These are phyloP conservation scores for Pachydiplax longipennis DNA, from an alignment of 2,888 invertebrate species.

Conservation along the genomic window DNA sequence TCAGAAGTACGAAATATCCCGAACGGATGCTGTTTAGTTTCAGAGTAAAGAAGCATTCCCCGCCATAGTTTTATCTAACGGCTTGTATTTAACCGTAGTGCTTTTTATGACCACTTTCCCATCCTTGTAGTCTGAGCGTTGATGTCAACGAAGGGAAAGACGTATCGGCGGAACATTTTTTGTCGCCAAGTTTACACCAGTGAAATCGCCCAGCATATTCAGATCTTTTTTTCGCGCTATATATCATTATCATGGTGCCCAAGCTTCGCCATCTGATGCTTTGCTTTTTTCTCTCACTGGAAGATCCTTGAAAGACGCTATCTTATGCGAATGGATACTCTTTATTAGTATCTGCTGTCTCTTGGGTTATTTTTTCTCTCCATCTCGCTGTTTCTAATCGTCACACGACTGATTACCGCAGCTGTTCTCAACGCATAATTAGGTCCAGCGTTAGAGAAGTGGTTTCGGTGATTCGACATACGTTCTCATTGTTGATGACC, in stretches of 20 bases:
- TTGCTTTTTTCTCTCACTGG: background rate
- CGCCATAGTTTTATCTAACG: background rate
- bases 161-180: background rate
- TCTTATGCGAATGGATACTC: background rate
- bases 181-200: background rate
- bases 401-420: background rate
- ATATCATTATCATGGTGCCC: background rate
- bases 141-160: too few species aligned
- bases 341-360: background rate
- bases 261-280: background rate
- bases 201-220: background rate
- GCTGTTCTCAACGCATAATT: background rate
- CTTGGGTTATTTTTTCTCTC: background rate
- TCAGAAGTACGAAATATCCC: background rate
- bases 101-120: background rate
- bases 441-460: background rate
- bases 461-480: too few species aligned
- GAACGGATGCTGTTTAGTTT: background rate
- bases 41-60: background rate
- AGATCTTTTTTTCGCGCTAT: background rate
- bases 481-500: too few species aligned
- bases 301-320: slow-evolving; percentile 8
- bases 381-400: background rate
- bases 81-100: background rate
- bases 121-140: too few species aligned